Evolutionary conservation across 2,113 vertebrate genomes (phyloP).

Genomic region (Bubalus kerabau): DNA sequence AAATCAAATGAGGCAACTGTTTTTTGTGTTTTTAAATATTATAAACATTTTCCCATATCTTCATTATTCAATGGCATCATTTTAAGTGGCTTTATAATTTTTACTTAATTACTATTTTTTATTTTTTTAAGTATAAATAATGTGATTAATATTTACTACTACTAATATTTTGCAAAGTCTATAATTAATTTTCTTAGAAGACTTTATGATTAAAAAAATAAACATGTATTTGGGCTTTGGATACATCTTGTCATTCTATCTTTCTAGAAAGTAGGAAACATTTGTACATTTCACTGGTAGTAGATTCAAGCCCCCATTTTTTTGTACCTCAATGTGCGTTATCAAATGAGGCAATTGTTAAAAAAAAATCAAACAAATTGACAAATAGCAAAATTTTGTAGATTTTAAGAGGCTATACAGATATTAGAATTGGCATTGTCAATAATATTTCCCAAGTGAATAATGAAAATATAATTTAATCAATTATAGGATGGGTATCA

Average conservation of each 20-base stretch:
- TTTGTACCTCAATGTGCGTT: accelerated
- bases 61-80: not conserved
- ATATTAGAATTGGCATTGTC: not conserved
- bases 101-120: not conserved
- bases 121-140: not conserved
- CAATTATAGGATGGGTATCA: not conserved
- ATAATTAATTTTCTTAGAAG: not conserved
- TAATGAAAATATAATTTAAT: not conserved
- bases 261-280: not conserved
- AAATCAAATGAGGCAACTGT: not conserved
- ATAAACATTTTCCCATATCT: not conserved
- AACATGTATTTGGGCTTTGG: not conserved
- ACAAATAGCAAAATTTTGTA: not conserved
- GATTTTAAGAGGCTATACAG: not conserved
- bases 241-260: not conserved
- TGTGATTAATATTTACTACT: not conserved
- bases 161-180: not conserved
- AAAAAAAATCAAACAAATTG: not conserved
- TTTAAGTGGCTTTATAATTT: not conserved
- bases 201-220: not conserved
- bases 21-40: not conserved
- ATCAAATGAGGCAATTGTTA: not conserved
- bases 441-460: not conserved
- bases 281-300: not conserved
- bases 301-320: not conserved